A percentile compares a stretch with the other conserved stretches of the same genome.
These are phyloP conservation scores for Pseudochirops cupreus DNA, from an alignment of 2,797 vertebrate genomes.

Conservation along the genomic window DNA sequence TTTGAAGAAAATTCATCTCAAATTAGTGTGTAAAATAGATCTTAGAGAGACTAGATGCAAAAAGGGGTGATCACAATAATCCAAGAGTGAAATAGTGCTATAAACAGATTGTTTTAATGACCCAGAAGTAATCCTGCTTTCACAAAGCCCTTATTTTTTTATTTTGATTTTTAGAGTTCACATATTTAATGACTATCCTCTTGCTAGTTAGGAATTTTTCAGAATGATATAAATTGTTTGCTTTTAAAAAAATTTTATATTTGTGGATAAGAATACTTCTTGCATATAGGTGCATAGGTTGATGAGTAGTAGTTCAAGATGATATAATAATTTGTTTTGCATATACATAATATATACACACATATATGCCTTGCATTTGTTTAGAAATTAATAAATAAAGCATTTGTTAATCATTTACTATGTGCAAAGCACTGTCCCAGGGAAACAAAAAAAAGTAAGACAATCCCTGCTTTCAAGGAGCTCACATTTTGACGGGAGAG, in stretches of 20 bases:
- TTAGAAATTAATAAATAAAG: not conserved
- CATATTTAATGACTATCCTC: not conserved
- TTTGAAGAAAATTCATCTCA: not conserved
- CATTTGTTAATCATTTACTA: not conserved
- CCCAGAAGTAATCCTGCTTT: not conserved
- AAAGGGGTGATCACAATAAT: not conserved
- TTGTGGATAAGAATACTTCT: not conserved
- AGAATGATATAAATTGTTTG: not conserved
- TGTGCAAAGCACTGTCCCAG: not conserved
- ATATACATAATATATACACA: not conserved
- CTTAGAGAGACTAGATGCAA: not conserved
- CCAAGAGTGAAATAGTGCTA: not conserved
- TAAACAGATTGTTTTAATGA: not conserved
- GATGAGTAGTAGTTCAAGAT: not conserved
- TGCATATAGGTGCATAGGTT: not conserved
- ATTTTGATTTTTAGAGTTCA: not conserved
- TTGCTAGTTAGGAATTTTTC: not conserved
- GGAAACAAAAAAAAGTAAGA: not conserved
- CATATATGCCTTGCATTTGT: not conserved
- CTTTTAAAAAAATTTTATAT: not conserved
- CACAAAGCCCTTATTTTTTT: not conserved
- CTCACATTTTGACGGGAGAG: not conserved
- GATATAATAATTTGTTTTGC: not conserved
- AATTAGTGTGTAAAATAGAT: not conserved
- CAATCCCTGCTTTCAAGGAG: not conserved